phyloP scores from a whole-genome alignment of 1,140 invertebrate genomes.

The Lerema accius region DNA sequence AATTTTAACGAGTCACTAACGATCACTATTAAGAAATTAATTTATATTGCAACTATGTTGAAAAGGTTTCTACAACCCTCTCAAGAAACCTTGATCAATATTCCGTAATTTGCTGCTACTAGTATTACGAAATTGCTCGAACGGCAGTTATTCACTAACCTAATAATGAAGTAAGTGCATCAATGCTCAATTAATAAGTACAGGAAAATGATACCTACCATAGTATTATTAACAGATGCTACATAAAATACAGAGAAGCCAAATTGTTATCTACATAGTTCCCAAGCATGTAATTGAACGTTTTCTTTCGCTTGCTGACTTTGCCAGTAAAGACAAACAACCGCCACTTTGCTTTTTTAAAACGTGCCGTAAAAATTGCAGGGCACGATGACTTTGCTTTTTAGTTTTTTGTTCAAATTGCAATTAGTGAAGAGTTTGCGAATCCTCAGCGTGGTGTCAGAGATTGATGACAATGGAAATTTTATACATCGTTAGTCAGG shows the following conservation, averaged over 20 bases:
- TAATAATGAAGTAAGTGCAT: too few relatives aligned
- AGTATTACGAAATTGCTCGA: too few relatives aligned
- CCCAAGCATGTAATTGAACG: conserved; percentile 8
- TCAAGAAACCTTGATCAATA: too few relatives aligned
- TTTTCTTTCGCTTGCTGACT: conserved; percentile 42
- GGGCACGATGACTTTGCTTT: conserved; percentile 72
- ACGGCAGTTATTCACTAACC: too few relatives aligned
- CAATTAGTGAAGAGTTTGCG: conserved; percentile 81
- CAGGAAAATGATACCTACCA: too few relatives aligned
- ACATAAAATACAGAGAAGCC: background rate
- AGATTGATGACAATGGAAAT: conserved; percentile 82
- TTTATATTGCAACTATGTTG: too few relatives aligned
- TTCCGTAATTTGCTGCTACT: too few relatives aligned
- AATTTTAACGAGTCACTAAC: too few relatives aligned
- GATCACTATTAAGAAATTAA: too few relatives aligned
- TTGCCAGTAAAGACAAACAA: conserved; percentile 50
- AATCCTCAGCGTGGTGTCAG: conserved; percentile 78
- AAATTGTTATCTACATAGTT: conserved; percentile 3
- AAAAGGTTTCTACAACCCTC: too few relatives aligned
- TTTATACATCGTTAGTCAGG: conserved; percentile 81
- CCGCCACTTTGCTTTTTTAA: conserved; percentile 53
- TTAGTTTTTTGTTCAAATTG: conserved; percentile 81
- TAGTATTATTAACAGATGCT: background rate
- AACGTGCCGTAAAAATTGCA: conserved; percentile 68
- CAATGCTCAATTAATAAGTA: too few relatives aligned